Base-by-base conservation (phyloP, 1,140 invertebrate genomes). In the Oscheius sp. region DNA sequence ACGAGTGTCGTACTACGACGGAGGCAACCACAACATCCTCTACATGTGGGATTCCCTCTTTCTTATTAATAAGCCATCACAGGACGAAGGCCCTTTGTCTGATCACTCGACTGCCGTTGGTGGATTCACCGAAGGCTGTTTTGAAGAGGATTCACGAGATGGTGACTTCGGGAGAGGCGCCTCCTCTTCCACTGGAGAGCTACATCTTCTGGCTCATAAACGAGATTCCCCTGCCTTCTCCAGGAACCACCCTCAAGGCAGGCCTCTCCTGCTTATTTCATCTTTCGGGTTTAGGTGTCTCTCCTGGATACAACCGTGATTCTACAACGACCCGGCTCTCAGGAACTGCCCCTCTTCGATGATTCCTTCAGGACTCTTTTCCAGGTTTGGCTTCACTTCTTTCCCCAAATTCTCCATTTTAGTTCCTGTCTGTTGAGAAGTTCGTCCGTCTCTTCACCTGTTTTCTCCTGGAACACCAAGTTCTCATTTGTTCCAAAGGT, bases 191-290 rank as follows among this genome's bases (percentile, higher is more conserved):
- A 1, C 86, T 96, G 38, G 95, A 97, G 86, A 92, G 91, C 36
- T 94, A 94, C 86, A 91, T 98, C 0, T 95, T 94, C 86, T 96
- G 96, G 87, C 87, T 97, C 64, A 87, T 98, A 3, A 94, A 95
- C 86, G 93, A 97, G 86, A 91, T 97, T 36, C 91, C 92, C 79
- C 87, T 96, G 72, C 95, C 94, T 42, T 86, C 90, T 62, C 89
- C 91, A 18, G 94, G 94, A 1, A 78, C 74, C 28, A 68, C 59
- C 2, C 42, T 80, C 1, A 73, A 65, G 55, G 66, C 66, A 29
- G 20, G 32, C 18, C n/a, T n/a, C n/a, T n/a, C n/a, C n/a, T 28
- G 0, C 7, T 62, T n/a, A n/a, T 42, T 42, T 42, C 38, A 42
- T 42, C 38, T n/a, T 10, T 10, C 38, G 38, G 38, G n/a, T 42